These are phyloP conservation scores for Machimus rusticus DNA, from an alignment of 2,888 invertebrate genomes.

Conservation along the genomic window DNA sequence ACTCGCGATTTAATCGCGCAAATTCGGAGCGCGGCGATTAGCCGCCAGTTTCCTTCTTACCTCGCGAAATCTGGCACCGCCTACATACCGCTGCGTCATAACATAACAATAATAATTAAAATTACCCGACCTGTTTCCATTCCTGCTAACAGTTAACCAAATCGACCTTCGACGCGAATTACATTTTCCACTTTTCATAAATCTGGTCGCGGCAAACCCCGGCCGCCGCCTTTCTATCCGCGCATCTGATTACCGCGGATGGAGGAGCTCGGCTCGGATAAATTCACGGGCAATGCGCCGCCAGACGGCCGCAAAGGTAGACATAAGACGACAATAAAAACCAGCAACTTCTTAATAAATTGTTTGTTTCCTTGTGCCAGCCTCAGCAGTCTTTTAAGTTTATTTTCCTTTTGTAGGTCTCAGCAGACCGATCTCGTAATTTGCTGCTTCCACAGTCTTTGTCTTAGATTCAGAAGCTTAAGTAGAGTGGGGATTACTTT, in stretches of 20 bases:
- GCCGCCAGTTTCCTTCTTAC: background rate
- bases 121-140: background rate
- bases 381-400: background rate
- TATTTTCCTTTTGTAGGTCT: background rate
- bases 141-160: background rate
- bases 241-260: background rate
- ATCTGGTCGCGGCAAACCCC: background rate
- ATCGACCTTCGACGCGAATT: background rate
- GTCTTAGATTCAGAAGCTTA: background rate
- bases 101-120: slow-evolving; percentile 5
- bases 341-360: background rate
- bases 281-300: background rate
- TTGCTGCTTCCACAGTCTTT: background rate
- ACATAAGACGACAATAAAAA: background rate
- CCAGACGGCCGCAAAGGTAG: background rate
- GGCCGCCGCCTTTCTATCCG: background rate
- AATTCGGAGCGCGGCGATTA: background rate
- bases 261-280: background rate
- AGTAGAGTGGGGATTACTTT: background rate
- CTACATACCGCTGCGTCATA: background rate
- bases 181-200: background rate
- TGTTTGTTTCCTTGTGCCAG: background rate
- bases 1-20: background rate
- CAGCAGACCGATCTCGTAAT: background rate
- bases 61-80: background rate